Conservation (phyloP, 2,888 invertebrate species). For the Ophion ellenae region DNA sequence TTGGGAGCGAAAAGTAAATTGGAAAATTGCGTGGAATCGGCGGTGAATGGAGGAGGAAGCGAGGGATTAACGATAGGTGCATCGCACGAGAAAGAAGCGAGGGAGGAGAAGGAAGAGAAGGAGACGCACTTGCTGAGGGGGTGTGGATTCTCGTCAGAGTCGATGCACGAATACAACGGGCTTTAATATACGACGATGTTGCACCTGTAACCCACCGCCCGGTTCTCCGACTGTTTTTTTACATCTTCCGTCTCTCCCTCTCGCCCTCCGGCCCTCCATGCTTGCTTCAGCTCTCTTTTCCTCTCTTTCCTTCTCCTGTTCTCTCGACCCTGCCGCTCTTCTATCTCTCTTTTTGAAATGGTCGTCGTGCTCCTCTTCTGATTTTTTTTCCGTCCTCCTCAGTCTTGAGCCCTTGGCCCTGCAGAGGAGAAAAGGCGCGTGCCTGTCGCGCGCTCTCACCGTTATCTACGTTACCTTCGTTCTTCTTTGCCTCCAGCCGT, state of each 20-base stretch:
- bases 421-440: slow-evolving; percentile 74
- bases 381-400: slow-evolving; percentile 40
- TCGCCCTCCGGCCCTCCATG: slow-evolving; percentile 26
- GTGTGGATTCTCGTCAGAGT: slow-evolving; percentile 54
- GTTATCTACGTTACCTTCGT: slow-evolving; percentile 66
- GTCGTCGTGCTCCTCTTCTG: slow-evolving; percentile 29
- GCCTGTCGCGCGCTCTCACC: slow-evolving; percentile 76
- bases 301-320: slow-evolving; percentile 16
- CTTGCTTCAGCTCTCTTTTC: slow-evolving; percentile 24
- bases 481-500: slow-evolving; percentile 28
- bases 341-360: slow-evolving; percentile 18
- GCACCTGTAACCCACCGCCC: slow-evolving; percentile 76
- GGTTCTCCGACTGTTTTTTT: slow-evolving; percentile 73
- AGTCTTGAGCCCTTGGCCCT: slow-evolving; percentile 64
- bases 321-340: slow-evolving; percentile 31
- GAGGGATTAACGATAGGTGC: slow-evolving; percentile 46
- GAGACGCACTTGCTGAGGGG: slow-evolving; percentile 52
- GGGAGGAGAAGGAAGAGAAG: slow-evolving; percentile 24
- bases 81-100: slow-evolving; percentile 34
- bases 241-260: slow-evolving; percentile 32
- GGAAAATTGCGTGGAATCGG: slow-evolving; percentile 39
- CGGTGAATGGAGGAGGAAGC: slow-evolving; percentile 57
- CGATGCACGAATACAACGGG: slow-evolving; percentile 61
- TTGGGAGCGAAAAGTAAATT: slow-evolving; percentile 29
- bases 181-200: slow-evolving; percentile 66